Evolutionary conservation across 2,113 vertebrate species (phyloP).

Genomic region (Caranx melampygus): DNA sequence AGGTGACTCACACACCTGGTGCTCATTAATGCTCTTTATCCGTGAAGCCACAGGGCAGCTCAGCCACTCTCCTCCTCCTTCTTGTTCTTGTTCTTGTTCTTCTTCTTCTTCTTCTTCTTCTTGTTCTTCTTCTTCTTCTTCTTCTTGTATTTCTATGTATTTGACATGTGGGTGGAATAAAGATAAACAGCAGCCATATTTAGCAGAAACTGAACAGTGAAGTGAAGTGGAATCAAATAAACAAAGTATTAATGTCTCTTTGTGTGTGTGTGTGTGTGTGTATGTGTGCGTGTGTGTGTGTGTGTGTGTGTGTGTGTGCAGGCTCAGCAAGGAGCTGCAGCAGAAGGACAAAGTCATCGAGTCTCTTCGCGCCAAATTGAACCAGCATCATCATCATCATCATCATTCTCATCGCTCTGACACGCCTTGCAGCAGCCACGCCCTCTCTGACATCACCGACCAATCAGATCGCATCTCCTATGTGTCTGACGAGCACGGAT

Average conservation of each 20-base stretch:
- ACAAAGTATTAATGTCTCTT: no score
- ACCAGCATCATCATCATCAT: constrained; percentile 63
- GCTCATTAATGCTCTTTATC: constrained; percentile 26
- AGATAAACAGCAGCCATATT: no score
- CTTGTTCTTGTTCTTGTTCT: no score
- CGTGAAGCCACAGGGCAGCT: constrained; percentile 14
- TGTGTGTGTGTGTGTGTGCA: constrained; percentile 57
- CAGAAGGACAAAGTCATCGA: constrained; percentile 93
- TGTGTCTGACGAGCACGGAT: constrained; percentile 82
- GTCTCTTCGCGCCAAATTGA: constrained; percentile 87
- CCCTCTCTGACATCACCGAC: constrained; percentile 85
- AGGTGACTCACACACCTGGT: constrained; percentile 44
- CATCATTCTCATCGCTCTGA: constrained; percentile 71
- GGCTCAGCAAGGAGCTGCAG: constrained; percentile 91
- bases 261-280: no score
- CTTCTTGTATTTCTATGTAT: no score
- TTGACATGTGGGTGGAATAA: no score
- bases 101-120: no score
- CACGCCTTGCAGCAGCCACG: constrained; percentile 85
- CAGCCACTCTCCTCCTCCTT: not conserved
- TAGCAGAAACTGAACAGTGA: no score
- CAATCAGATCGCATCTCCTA: constrained; percentile 89
- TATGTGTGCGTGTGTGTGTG: constrained; percentile 3
- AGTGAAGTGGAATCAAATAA: no score
- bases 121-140: no score